Evolutionary conservation across 2,888 invertebrate genomes (phyloP).

Genomic region (Aphidius colemani): DNA sequence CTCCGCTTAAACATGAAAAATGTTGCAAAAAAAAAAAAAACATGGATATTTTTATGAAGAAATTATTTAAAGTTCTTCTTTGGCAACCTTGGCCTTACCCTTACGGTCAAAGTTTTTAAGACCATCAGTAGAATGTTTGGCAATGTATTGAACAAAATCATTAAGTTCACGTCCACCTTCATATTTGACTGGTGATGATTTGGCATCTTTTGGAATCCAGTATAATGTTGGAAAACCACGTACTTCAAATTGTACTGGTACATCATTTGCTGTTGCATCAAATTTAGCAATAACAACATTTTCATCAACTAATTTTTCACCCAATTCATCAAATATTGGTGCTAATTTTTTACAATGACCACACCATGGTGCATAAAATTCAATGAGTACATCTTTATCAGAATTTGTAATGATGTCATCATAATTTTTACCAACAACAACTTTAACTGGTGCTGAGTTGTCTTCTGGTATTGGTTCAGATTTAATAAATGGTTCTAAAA

Average conservation of each 20-base stretch:
- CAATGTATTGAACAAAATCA: slow-evolving; percentile 93
- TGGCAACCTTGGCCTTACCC: slow-evolving; percentile 70
- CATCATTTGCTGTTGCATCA: slow-evolving; percentile 99
- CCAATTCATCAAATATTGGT: slow-evolving; percentile 93
- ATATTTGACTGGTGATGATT: slow-evolving; percentile 80
- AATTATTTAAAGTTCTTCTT: slow-evolving; percentile 64
- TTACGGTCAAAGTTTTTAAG: slow-evolving; percentile 86
- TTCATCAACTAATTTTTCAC: slow-evolving; percentile 83
- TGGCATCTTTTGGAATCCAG: slow-evolving; percentile 88
- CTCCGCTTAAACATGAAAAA: slow-evolving; percentile 3
- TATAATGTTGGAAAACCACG: slow-evolving; percentile 97
- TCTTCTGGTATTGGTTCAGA: slow-evolving; percentile 90
- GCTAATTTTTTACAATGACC: slow-evolving; percentile 97
- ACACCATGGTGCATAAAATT: slow-evolving; percentile 99
- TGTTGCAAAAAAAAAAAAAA: slow-evolving; percentile 1
- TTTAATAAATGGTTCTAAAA: slow-evolving; percentile 90
- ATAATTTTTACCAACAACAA: slow-evolving; percentile 97
- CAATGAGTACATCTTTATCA: slow-evolving; percentile 90
- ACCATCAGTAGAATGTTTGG: slow-evolving; percentile 87
- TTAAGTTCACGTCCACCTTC: slow-evolving; percentile 92
- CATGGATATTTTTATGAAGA: neutral
- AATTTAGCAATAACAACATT: slow-evolving; percentile 93
- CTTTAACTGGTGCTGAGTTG: slow-evolving; percentile 81
- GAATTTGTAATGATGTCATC: slow-evolving; percentile 90
- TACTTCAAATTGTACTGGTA: slow-evolving; percentile 88